Base-by-base conservation (phyloP, 2,113 vertebrate species). In the Macaca mulatta region DNA sequence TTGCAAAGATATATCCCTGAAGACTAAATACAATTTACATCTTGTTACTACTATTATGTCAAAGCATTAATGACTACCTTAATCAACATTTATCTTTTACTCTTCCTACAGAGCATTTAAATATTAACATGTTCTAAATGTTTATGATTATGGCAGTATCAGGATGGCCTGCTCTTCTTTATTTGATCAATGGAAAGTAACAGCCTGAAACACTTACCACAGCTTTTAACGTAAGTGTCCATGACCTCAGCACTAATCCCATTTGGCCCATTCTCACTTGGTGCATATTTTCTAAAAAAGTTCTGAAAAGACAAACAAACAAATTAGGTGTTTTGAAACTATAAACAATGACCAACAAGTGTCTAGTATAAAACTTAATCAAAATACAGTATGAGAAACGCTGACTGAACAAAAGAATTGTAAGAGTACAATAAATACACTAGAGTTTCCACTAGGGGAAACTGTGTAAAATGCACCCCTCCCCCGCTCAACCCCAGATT, bases 211-310 rank as follows among this genome's bases (percentile, higher is more conserved):
- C 96, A 98, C 99, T 99, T 97, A 99, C 99, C 99, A 69, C 99
- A 99, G 98, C 99, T 99, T 98, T 99, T 99, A n/a, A 99, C 99
- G 0, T 99, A 99, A 0, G 99, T 99, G 98, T 99, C 99, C 99
- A 99, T 99, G 96, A 99, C 99, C 92, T 99, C 99, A 1, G 99
- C 98, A 77, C 99, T 99, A 98, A 99, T 99, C 67, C 99, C 99
- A 25, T 99, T 99, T 1, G 99, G 99, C 0, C 99, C 99, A 52
- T 99, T 99, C 89, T 99, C 99, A 97, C 99, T 99, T 2, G 99
- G 99, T 0, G 99, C 99, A 0, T 99, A 98, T 96, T 99, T 99
- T 96, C 99, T 99, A 98, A 99, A 99, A 97, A 99, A 99, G 97
- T 99, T 99, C 99, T 99, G 97, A 81, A 91, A 80, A 84, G 94